phyloP scores from a whole-genome alignment of 2,888 invertebrate species.

The Drosophila nigricruria region DNA sequence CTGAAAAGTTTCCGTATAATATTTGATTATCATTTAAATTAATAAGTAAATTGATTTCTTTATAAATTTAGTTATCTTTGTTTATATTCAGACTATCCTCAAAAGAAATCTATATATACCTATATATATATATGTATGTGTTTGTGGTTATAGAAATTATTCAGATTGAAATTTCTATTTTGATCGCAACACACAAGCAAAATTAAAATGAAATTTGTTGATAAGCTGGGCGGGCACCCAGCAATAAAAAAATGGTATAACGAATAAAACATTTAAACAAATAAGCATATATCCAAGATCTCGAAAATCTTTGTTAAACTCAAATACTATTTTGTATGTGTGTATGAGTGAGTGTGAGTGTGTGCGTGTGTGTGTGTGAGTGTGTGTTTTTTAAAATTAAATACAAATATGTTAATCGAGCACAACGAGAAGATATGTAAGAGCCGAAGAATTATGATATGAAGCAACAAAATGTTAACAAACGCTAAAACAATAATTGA shows the following conservation, averaged over 20 bases:
- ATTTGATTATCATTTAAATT: neutral
- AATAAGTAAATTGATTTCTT: neutral
- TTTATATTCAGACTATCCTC: neutral
- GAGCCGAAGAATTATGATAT: conserved; percentile 29
- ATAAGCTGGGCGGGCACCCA: conserved; percentile 9
- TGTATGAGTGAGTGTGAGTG: conserved; percentile 27
- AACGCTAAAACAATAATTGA: conserved; percentile 36
- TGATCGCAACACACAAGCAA: neutral
- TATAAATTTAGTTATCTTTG: neutral
- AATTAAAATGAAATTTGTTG: neutral
- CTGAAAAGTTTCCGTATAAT: neutral
- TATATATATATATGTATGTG: neutral
- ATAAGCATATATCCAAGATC: neutral
- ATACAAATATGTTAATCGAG: conserved; percentile 40
- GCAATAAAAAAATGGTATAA: neutral
- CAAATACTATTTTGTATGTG: neutral
- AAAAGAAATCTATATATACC: no score
- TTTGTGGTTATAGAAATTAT: neutral
- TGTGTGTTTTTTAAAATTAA: conserved; percentile 24
- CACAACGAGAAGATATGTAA: conserved; percentile 51
- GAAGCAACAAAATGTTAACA: conserved; percentile 47
- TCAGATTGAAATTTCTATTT: neutral
- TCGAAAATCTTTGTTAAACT: conserved; percentile 2
- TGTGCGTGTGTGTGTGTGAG: conserved; percentile 9
- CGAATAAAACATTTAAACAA: neutral